Base-by-base conservation (phyloP, 2,888 invertebrate species). In the Caenorhabditis sp. region DNA sequence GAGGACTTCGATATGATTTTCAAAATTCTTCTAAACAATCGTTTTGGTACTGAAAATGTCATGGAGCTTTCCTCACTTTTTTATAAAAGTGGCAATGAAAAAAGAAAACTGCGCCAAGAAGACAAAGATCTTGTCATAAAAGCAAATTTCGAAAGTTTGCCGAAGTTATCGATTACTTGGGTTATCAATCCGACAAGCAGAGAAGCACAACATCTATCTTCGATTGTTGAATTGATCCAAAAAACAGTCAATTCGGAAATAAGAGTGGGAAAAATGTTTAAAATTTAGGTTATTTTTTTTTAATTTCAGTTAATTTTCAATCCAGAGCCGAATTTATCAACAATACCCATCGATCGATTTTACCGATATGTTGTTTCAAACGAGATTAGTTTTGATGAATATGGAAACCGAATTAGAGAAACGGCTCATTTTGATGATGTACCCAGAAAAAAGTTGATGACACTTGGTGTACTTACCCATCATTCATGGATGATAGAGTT, bases 311-410 rank as follows among this genome's bases (percentile, higher is more conserved):
- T 99, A 26, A 95, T 93, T 88, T 91, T 99, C 83, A 97, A 97
- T 88, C 94, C 95, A 77, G 92, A 93, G 55, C 93, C 95, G 77
- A 96, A 97, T 88, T 94, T 97, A 88, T 96, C 96, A 54, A 97
- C 97, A 87, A 94, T 99, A 93, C 99, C 99, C 0, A 91, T 99
- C 1, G 97, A 97, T 89, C 94, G 95, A 87, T 97, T 95, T 89
- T 97, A 95, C 90, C 94, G 96, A 23, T 95, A 93, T 90, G 96
- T 97, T 3, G 89, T 96, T 81, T 94, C 95, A 83, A 92, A 95
- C 0, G 95, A 95, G 89, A 90, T 95, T n/a, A 92, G 92, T 87
- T 97, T 96, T 88, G 91, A 91, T 1, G 86, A 91, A 0, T 91
- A 91, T 70, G 95, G 95, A 0, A 90, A n/a, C n/a, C n/a, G 92